Conservation (phyloP, 2,797 vertebrate species). For the Buceros bicornis region DNA sequence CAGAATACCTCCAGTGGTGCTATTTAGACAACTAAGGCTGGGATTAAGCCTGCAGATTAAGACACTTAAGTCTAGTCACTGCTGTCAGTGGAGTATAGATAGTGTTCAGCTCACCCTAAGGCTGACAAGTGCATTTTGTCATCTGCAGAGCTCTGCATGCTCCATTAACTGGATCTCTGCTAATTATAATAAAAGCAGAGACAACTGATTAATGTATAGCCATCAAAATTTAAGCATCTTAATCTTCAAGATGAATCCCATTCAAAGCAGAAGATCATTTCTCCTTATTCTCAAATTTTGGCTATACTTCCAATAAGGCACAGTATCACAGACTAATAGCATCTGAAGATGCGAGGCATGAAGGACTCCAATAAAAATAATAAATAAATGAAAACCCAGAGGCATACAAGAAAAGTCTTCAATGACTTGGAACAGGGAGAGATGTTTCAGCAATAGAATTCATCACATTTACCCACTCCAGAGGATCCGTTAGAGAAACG, state of each 20-base stretch:
- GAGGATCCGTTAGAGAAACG: neutral
- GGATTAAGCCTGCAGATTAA: constrained; percentile 20
- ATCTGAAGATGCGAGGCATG: neutral
- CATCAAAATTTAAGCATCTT: neutral
- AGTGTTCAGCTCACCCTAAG: neutral
- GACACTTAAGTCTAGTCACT: neutral
- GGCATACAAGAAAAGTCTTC: neutral
- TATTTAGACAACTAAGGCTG: neutral
- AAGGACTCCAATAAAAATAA: neutral
- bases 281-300: neutral
- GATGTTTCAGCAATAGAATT: neutral
- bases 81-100: neutral
- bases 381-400: neutral
- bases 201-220: neutral
- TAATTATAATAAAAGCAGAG: constrained; percentile 25
- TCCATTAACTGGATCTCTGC: constrained; percentile 6
- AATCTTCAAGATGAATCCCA: neutral
- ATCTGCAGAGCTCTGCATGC: constrained; percentile 10
- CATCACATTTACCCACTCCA: neutral
- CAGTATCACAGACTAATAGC: neutral
- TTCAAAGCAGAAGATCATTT: neutral
- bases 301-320: neutral
- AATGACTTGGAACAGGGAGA: neutral
- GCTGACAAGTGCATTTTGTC: constrained; percentile 19
- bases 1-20: neutral